These are phyloP conservation scores for Chondrilla cf. caribensis DNA, from an alignment of 37 sponge, comb jelly and placozoan species.

Conservation along the genomic window DNA sequence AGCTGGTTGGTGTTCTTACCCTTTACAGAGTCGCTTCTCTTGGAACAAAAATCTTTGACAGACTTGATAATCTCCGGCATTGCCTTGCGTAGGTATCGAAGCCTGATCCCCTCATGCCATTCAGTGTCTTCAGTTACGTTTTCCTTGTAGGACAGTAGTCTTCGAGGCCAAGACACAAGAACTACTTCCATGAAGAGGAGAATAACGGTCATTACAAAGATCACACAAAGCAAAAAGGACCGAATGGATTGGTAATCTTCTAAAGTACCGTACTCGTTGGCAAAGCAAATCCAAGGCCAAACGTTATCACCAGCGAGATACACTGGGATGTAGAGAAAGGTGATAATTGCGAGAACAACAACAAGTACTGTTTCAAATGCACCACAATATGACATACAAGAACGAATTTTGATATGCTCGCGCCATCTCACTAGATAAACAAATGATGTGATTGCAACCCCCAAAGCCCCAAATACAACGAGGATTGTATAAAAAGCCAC, in stretches of 20 bases:
- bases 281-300: conserved; percentile 10
- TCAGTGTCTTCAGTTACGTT: background rate
- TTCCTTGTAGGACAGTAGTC: background rate
- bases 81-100: background rate
- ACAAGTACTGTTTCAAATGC: background rate
- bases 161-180: background rate
- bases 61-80: background rate
- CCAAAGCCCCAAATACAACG: background rate
- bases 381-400: background rate
- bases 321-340: conserved; percentile 5
- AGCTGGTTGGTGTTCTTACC: too few relatives aligned
- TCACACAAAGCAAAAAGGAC: background rate
- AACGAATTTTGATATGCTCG: background rate
- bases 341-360: background rate
- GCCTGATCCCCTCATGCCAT: background rate
- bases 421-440: background rate
- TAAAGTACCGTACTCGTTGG: background rate
- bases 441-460: background rate
- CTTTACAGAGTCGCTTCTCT: too few relatives aligned
- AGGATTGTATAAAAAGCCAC: background rate
- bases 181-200: background rate
- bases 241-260: background rate
- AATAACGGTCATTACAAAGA: background rate
- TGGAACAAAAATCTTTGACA: too few relatives aligned
- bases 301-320: background rate